Evolutionary conservation across 2,888 invertebrate genomes (phyloP).

Genomic region (Trichacis sp.): DNA sequence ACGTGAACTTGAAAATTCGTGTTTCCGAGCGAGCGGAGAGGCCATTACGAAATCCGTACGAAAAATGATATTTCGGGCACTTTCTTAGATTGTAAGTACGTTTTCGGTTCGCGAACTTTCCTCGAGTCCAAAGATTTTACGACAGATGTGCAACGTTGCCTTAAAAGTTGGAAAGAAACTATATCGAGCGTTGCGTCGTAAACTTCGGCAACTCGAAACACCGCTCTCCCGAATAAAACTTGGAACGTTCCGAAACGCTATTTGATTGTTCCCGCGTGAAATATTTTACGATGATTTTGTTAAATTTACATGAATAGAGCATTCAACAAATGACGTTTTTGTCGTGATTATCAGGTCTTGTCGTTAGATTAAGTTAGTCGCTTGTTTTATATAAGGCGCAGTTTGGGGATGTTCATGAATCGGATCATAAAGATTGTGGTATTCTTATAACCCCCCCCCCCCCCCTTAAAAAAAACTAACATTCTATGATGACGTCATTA

Average conservation of each 20-base stretch:
- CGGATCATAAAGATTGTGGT: too few species aligned
- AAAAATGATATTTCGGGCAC: slow-evolving; percentile 12
- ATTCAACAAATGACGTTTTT: background rate
- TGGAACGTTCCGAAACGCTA: slow-evolving; percentile 12
- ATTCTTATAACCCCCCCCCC: too few species aligned
- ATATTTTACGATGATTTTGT: slow-evolving; percentile 6
- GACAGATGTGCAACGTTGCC: slow-evolving; percentile 21
- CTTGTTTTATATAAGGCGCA: too few species aligned
- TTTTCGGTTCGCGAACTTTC: slow-evolving; percentile 15
- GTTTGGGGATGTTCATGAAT: too few species aligned
- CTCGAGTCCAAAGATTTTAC: slow-evolving; percentile 18
- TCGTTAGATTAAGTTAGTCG: too few species aligned
- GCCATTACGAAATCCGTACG: too few species aligned
- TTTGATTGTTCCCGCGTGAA: slow-evolving; percentile 12
- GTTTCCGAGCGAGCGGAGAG: too few species aligned
- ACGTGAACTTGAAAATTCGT: too few species aligned
- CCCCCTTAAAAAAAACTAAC: too few species aligned
- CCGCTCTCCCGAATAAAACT: slow-evolving; percentile 11
- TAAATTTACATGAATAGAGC: slow-evolving; percentile 2
- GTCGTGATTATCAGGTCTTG: too few species aligned
- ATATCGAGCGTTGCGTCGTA: slow-evolving; percentile 15
- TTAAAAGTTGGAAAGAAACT: slow-evolving; percentile 13
- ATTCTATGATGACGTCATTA: too few species aligned
- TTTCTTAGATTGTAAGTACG: slow-evolving; percentile 16
- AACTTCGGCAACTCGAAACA: slow-evolving; percentile 17